Evolutionary conservation across 2,113 vertebrate genomes (phyloP).

Genomic region (Carassius auratus): DNA sequence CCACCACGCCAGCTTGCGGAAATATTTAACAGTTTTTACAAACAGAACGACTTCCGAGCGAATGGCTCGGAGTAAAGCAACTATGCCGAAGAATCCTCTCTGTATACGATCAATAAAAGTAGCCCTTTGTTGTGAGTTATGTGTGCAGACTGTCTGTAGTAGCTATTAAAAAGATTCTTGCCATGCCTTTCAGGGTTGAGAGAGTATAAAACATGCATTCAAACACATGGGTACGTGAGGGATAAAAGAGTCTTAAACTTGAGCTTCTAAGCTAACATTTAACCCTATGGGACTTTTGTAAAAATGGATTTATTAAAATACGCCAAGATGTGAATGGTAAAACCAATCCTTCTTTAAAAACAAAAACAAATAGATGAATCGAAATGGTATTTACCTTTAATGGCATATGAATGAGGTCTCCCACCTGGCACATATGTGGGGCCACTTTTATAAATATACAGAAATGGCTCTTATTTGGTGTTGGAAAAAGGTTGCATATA

Average conservation of each 20-base stretch:
- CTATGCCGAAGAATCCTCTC: constrained; percentile 38
- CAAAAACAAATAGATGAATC: background rate
- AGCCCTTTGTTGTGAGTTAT: constrained; percentile 20
- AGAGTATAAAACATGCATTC: constrained; percentile 66
- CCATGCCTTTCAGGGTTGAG: constrained; percentile 60
- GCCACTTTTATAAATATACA: background rate
- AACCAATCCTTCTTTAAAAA: background rate
- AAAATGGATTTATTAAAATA: constrained; percentile 8
- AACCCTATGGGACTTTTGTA: constrained; percentile 54
- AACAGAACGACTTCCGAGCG: constrained; percentile 17
- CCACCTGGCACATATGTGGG: background rate
- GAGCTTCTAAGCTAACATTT: constrained; percentile 11
- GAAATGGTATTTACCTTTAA: background rate
- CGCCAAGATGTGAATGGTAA: background rate
- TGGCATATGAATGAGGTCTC: background rate
- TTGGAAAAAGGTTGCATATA: background rate
- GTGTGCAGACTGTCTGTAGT: constrained; percentile 58
- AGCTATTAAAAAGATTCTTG: constrained; percentile 61
- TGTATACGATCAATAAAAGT: constrained; percentile 40
- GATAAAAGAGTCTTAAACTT: constrained; percentile 52
- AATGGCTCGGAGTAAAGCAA: constrained; percentile 31
- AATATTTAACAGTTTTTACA: constrained; percentile 22
- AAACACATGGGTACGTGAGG: constrained; percentile 53
- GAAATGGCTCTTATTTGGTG: background rate
- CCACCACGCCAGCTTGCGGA: constrained; percentile 23